Base-by-base conservation (phyloP, 2,113 vertebrate species). In the Coreoperca whiteheadi region DNA sequence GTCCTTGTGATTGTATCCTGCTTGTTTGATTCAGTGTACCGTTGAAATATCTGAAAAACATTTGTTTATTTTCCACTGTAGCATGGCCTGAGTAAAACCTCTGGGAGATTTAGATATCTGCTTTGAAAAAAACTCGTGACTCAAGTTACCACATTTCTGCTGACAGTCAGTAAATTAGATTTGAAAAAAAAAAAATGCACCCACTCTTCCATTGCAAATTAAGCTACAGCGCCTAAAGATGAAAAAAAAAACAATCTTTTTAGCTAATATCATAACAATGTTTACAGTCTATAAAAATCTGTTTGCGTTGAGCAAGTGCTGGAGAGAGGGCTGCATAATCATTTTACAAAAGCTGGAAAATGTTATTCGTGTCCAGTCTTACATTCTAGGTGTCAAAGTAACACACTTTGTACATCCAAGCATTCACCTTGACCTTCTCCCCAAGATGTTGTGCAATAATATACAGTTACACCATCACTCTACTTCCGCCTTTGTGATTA, bases 161-260 rank as follows among this genome's bases (percentile, higher is more conserved):
- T 88, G 79, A 88, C 79, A 84, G 74, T 64, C 76, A 15, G 74
- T 74, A 72, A 86, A 90, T 88, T 79, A 79, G 59, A 79, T 79
- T 50, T 67, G 57, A 69, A 76, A 79, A 51, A 77, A 73, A 28
- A 59, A 78, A n/a, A n/a, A n/a, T n/a, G 70, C 65, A 54, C 14
- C 65, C 75, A 41, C 56, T 69, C 76, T 63, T 81, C 84, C 64
- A 32, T 21, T 57, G 69, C 77, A 81, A 75, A 83, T 85, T 51
- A 77, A 84, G 74, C 61, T 54, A 14, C 51, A 34, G 61, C 4
- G n/a, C 67, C 57, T 60, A 50, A 77, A 86, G 61, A 82, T 39
- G 16, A 20, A 71, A 51, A 51, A 63, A 8, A 66, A 64, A 67
- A 63, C 37, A 21, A 4, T 54, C 41, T 34, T 43, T 60, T 72